Conservation (phyloP, 2,888 invertebrate species). For the Cynaeus angustus region DNA sequence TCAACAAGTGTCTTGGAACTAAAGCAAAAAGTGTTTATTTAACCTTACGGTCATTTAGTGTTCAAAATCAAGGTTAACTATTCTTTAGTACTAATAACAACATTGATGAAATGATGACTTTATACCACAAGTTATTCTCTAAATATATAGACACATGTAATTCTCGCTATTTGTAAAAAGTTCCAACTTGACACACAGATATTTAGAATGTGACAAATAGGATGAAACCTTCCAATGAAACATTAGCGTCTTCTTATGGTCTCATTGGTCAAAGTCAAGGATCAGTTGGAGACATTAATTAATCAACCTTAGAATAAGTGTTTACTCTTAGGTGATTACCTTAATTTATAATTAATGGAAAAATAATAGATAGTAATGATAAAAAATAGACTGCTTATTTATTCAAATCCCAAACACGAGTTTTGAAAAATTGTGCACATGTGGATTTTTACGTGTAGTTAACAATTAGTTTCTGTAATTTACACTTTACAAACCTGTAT, state of each 20-base stretch:
- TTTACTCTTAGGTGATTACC: background rate
- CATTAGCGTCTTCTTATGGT: background rate
- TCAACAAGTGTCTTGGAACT: background rate
- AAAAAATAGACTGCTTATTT: background rate
- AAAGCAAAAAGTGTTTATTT: background rate
- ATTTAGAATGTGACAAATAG: background rate
- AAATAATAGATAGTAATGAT: background rate
- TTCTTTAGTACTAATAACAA: slow-evolving; percentile 25
- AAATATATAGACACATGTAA: slow-evolving; percentile 21
- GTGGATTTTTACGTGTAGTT: too few species aligned
- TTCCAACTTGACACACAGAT: slow-evolving; percentile 3
- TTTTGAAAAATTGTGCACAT: too few species aligned
- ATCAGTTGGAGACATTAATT: background rate
- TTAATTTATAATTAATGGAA: slow-evolving; percentile 1
- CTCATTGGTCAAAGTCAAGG: slow-evolving; percentile 29
- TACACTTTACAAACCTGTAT: too few species aligned
- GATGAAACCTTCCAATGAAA: background rate
- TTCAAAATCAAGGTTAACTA: slow-evolving; percentile 33
- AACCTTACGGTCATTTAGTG: slow-evolving; percentile 11
- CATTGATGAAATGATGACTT: slow-evolving; percentile 7
- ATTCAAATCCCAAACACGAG: background rate
- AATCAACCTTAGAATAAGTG: slow-evolving; percentile 5
- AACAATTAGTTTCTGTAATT: too few species aligned
- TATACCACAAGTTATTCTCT: slow-evolving; percentile 14
- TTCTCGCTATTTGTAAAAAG: slow-evolving; percentile 14